Evolutionary conservation across 2,888 invertebrate species (phyloP).

Genomic region (Limnephilus rhombicus): DNA sequence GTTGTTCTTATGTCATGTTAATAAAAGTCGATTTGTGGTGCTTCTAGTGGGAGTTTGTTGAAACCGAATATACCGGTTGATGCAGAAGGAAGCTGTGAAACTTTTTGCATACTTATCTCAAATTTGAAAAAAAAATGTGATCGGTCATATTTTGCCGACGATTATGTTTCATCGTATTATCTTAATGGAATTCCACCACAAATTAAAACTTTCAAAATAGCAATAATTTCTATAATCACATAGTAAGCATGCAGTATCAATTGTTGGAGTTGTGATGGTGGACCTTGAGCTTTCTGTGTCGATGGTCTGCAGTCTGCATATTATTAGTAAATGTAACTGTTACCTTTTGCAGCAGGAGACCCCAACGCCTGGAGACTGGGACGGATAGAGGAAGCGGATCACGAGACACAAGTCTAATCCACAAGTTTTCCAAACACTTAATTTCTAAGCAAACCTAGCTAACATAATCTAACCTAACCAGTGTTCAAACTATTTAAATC

Average conservation of each 20-base stretch:
- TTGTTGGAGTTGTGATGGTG: background rate
- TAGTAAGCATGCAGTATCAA: background rate
- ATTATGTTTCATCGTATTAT: background rate
- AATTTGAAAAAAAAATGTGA: too few relatives aligned
- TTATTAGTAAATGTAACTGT: slow-evolving; percentile 2
- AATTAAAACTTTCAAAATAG: background rate
- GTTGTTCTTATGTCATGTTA: too few relatives aligned
- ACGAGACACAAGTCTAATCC: slow-evolving; percentile 86
- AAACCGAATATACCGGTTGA: too few relatives aligned
- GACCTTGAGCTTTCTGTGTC: background rate
- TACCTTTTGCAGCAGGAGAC: slow-evolving; percentile 79
- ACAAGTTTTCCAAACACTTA: slow-evolving; percentile 20
- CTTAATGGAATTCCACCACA: background rate
- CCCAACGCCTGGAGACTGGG: slow-evolving; percentile 90
- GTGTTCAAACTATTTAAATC: slow-evolving; percentile 38
- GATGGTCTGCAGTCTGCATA: background rate
- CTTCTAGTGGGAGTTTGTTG: too few relatives aligned
- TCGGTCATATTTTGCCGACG: too few relatives aligned
- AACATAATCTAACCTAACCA: slow-evolving; percentile 3
- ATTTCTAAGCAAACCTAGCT: background rate
- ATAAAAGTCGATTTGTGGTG: too few relatives aligned
- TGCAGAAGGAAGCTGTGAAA: too few relatives aligned
- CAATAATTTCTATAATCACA: background rate
- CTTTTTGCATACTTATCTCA: too few relatives aligned
- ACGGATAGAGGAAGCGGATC: slow-evolving; percentile 88